phyloP scores from a whole-genome alignment of 2,797 vertebrate genomes.

The Ptychadena robeensis region DNA sequence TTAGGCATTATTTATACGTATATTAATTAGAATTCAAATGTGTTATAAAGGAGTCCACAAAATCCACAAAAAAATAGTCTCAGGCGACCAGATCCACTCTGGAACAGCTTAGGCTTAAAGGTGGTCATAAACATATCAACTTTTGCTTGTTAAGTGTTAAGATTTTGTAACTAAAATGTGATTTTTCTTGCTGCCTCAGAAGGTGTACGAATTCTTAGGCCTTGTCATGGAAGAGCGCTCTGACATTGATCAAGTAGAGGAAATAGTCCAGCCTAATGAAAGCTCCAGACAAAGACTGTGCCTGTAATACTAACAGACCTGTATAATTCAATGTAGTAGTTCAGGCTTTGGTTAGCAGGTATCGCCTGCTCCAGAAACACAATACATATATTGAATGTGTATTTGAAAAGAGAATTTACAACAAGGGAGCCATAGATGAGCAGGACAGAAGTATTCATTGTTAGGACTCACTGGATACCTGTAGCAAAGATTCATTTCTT shows the following conservation, averaged over 20 bases:
- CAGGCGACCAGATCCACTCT: too few species aligned
- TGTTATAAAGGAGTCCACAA: too few species aligned
- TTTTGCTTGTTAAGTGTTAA: too few species aligned
- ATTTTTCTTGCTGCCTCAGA: not conserved
- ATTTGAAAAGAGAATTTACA: slow-evolving; percentile 17
- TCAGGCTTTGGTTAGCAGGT: slow-evolving; percentile 9
- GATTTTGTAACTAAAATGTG: not conserved
- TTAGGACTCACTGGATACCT: not conserved
- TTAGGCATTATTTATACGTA: too few species aligned
- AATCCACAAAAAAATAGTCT: too few species aligned
- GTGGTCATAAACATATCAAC: too few species aligned
- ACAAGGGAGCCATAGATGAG: slow-evolving; percentile 43
- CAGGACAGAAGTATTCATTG: slow-evolving; percentile 35
- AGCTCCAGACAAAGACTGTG: slow-evolving; percentile 16
- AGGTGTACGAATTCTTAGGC: not conserved
- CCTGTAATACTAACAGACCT: slow-evolving; percentile 35
- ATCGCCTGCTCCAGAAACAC: slow-evolving; percentile 39
- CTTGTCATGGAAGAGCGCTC: not conserved
- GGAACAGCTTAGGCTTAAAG: too few species aligned
- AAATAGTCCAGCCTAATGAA: slow-evolving; percentile 24
- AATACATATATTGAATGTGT: slow-evolving; percentile 32
- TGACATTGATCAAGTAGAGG: slow-evolving; percentile 19
- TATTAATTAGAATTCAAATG: too few species aligned
- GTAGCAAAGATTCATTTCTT: slow-evolving; percentile 6
- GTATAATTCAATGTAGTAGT: not conserved